Evolutionary conservation across 2,113 vertebrate species (phyloP).

Genomic region (Calyptomena viridis): DNA sequence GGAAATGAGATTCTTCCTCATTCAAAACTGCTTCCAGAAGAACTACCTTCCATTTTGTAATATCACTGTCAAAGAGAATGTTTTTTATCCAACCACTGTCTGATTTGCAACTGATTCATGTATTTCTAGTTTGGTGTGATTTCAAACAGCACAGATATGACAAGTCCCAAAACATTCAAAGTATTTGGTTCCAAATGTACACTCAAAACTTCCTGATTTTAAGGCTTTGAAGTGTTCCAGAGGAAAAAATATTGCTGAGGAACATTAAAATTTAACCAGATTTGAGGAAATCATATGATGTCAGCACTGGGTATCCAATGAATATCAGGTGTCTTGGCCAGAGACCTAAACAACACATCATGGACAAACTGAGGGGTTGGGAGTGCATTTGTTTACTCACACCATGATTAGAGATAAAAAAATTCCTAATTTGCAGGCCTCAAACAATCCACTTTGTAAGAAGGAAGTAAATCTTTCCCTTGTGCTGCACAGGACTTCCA

Average conservation of each 20-base stretch:
- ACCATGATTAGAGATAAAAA: background rate
- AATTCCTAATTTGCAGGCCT: background rate
- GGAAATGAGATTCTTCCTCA: background rate
- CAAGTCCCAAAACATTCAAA: background rate
- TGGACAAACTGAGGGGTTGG: background rate
- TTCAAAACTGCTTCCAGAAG: background rate
- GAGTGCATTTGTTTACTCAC: background rate
- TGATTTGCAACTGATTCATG: background rate
- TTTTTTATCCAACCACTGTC: background rate
- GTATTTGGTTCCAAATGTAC: background rate
- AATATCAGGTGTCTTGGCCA: background rate
- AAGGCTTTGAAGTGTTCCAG: background rate
- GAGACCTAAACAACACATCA: background rate
- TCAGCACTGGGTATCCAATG: background rate
- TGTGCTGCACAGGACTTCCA: background rate
- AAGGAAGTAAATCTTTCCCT: background rate
- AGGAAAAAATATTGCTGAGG: background rate
- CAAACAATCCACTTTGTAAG: background rate
- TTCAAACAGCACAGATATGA: background rate
- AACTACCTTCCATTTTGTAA: background rate
- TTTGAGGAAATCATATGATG: background rate
- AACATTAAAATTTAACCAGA: background rate
- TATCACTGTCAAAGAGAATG: background rate
- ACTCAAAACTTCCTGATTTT: background rate
- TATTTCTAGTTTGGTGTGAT: background rate